Evolutionary conservation across 2,797 vertebrate species (phyloP).

Genomic region (Sebastes steindachneri): DNA sequence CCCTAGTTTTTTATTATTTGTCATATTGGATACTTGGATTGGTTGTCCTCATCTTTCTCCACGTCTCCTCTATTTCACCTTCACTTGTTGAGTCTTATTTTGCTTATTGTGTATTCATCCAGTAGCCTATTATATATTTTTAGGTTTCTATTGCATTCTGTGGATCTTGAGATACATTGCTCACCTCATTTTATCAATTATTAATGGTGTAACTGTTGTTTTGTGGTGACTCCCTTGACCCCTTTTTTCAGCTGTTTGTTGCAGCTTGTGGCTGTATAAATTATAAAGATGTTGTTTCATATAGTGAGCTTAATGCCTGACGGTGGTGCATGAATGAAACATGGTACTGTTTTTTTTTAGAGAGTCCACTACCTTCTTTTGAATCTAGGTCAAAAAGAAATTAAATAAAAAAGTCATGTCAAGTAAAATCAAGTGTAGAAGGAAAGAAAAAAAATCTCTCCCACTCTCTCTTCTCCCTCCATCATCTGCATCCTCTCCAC

Average conservation of each 20-base stretch:
- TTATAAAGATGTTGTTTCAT: background rate
- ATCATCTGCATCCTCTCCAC: background rate
- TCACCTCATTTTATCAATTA: background rate
- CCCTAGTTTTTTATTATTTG: too few species aligned
- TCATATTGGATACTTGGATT: background rate
- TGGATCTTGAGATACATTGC: background rate
- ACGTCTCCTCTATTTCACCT: background rate
- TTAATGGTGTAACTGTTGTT: background rate
- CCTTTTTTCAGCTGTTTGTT: background rate
- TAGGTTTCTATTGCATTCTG: background rate
- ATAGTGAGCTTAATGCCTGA: background rate
- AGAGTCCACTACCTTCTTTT: background rate
- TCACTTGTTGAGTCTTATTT: background rate
- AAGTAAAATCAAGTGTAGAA: background rate
- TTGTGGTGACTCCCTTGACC: background rate
- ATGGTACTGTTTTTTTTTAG: background rate
- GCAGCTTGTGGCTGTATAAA: background rate
- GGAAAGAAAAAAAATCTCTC: background rate
- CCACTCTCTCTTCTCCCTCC: background rate
- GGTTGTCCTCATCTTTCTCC: background rate
- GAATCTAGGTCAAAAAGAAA: background rate
- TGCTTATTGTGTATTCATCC: too few species aligned
- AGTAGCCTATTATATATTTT: background rate
- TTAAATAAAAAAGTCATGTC: background rate
- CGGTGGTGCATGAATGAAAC: background rate